Conservation (phyloP, 2,888 invertebrate genomes). For the Eilema caniola region DNA sequence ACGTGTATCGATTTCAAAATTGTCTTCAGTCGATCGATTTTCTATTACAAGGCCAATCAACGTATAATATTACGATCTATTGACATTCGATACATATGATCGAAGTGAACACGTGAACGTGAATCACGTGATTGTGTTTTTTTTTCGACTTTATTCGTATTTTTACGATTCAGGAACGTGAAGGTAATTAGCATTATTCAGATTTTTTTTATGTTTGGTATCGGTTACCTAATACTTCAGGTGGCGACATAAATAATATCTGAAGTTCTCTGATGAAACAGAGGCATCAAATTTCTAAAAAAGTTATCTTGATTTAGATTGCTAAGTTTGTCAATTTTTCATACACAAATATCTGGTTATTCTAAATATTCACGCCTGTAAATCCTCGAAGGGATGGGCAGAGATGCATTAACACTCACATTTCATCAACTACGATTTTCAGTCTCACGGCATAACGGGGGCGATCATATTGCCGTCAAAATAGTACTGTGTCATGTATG, state of each 20-base stretch:
- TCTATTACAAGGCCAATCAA: slow-evolving; percentile 10
- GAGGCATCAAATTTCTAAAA: background rate
- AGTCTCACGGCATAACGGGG: too few species aligned
- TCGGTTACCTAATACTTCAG: background rate
- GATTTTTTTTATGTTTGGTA: background rate
- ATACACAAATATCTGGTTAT: too few species aligned
- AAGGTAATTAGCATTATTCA: background rate
- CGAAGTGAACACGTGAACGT: slow-evolving; percentile 9
- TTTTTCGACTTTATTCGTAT: background rate
- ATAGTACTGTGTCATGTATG: too few species aligned
- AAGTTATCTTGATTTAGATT: background rate
- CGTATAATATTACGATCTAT: slow-evolving; percentile 5
- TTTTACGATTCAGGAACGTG: slow-evolving; percentile 5
- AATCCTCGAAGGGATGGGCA: too few species aligned
- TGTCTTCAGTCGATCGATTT: slow-evolving; percentile 9
- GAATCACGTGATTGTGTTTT: slow-evolving; percentile 12
- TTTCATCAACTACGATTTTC: too few species aligned
- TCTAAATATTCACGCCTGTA: too few species aligned
- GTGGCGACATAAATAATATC: background rate
- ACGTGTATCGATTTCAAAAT: background rate
- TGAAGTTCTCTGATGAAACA: background rate
- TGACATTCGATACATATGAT: slow-evolving; percentile 14
- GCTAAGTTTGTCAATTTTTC: background rate
- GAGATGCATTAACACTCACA: too few species aligned
- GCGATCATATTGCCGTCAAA: too few species aligned